Percentiles rank a stretch among this genome's conserved stretches.
Evolutionary conservation across 2,113 vertebrate genomes (phyloP).

Genomic region (Drymodes brunneopygia): DNA sequence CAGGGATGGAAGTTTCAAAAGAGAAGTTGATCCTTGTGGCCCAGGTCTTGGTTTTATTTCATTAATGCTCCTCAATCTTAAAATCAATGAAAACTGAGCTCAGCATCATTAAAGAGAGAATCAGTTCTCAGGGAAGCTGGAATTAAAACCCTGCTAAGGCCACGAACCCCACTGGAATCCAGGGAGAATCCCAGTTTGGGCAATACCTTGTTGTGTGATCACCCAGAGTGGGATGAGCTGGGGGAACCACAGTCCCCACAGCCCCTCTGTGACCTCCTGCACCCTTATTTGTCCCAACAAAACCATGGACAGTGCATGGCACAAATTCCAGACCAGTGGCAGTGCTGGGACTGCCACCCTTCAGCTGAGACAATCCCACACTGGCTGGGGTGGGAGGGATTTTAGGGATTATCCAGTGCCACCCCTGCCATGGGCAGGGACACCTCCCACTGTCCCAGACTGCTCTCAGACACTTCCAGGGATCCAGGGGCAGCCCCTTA

Average conservation of each 20-base stretch:
- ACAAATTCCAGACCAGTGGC: neutral
- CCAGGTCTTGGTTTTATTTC: neutral
- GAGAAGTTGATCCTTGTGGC: neutral
- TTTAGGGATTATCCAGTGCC: neutral
- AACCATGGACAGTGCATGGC: neutral
- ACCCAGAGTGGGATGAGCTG: neutral
- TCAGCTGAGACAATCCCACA: neutral
- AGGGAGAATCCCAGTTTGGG: neutral
- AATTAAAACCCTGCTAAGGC: neutral
- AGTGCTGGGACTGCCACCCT: neutral
- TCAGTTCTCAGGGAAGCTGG: neutral
- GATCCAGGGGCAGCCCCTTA: neutral
- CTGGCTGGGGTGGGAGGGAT: neutral
- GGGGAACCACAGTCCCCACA: too few relatives aligned
- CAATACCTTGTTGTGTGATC: neutral
- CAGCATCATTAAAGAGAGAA: neutral
- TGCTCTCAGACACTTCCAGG: neutral
- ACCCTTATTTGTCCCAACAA: neutral
- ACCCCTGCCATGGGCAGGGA: neutral
- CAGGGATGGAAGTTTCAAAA: neutral
- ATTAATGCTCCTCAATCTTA: neutral
- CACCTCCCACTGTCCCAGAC: neutral
- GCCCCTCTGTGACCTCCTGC: neutral
- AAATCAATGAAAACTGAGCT: neutral
- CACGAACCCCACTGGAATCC: neutral